phyloP scores from a whole-genome alignment of 2,888 invertebrate species.

The Bombyx huttoni region DNA sequence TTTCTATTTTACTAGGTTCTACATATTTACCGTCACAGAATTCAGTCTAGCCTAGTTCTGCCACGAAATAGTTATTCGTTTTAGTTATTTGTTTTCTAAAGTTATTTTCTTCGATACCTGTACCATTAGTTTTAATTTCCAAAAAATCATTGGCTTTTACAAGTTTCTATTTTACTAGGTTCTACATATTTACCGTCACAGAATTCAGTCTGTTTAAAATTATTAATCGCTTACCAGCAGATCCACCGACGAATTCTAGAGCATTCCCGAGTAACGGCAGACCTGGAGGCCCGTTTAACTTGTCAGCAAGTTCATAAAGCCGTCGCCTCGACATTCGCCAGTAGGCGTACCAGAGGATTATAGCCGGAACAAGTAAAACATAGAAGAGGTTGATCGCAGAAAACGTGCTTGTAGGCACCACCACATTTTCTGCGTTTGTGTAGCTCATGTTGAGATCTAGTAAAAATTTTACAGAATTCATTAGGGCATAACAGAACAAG shows the following conservation, averaged over 20 bases:
- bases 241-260: constrained; percentile 79
- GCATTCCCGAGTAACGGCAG: constrained; percentile 83
- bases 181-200: too few relatives aligned
- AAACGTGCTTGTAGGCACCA: constrained; percentile 54
- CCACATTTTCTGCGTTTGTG: constrained; percentile 51
- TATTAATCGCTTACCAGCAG: constrained; percentile 70
- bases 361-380: constrained; percentile 78
- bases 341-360: constrained; percentile 80
- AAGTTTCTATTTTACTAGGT: too few relatives aligned
- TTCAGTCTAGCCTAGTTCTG: too few relatives aligned
- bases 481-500: not conserved
- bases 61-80: too few relatives aligned
- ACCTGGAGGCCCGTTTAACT: constrained; percentile 81
- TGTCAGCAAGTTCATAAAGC: constrained; percentile 78
- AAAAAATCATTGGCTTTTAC: too few relatives aligned
- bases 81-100: too few relatives aligned
- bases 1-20: too few relatives aligned
- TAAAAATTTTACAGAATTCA: constrained; percentile 1
- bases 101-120: too few relatives aligned
- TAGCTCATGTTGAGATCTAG: constrained; percentile 39
- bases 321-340: constrained; percentile 82
- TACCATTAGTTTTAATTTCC: too few relatives aligned
- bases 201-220: not conserved
- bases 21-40: too few relatives aligned
- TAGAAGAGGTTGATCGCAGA: constrained; percentile 80